phyloP scores from a whole-genome alignment of 2,797 vertebrate genomes.

The Syndactyla subalaris region DNA sequence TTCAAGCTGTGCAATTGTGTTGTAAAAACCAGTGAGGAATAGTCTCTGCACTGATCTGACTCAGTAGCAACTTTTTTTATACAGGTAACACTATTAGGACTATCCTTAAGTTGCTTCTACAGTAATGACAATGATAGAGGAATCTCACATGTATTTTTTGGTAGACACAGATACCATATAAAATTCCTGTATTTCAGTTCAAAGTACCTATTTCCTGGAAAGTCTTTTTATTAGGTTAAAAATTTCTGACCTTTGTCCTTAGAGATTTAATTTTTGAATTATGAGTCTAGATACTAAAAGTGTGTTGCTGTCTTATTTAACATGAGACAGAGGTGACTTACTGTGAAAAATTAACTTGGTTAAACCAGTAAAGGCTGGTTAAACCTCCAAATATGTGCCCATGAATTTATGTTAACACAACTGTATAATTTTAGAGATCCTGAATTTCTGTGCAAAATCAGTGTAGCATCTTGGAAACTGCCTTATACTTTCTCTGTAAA shows the following conservation, averaged over 20 bases:
- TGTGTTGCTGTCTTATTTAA: background rate
- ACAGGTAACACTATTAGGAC: background rate
- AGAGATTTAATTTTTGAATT: background rate
- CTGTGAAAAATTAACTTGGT: background rate
- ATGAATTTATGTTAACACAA: background rate
- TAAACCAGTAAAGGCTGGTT: background rate
- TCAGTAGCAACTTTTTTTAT: background rate
- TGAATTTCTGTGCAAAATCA: background rate
- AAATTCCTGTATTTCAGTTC: background rate
- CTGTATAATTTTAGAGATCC: background rate
- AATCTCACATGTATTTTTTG: background rate
- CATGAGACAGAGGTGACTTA: background rate
- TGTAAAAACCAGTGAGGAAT: background rate
- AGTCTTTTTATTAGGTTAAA: background rate
- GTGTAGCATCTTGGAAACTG: background rate
- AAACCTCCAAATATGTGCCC: background rate
- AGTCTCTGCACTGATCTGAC: background rate
- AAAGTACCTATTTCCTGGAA: background rate
- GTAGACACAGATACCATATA: background rate
- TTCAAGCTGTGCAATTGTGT: background rate
- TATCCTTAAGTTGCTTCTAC: background rate
- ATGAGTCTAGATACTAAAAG: background rate
- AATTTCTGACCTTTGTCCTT: background rate
- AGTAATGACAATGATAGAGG: background rate
- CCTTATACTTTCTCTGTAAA: background rate